phyloP scores from a whole-genome alignment of 2,113 vertebrate genomes.

The Suncus etruscus region DNA sequence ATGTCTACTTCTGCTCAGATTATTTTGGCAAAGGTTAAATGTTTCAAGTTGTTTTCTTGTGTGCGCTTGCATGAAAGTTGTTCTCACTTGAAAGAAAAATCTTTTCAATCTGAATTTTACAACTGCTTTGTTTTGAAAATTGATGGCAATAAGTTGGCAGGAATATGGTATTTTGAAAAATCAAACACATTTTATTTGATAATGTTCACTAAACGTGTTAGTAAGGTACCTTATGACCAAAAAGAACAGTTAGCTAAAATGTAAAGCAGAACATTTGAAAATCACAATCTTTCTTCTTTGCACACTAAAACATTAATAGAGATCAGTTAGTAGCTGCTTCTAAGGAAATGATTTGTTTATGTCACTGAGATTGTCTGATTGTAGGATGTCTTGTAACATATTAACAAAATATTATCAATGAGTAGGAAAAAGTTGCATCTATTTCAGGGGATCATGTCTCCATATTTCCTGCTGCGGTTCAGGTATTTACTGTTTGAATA shows the following conservation, averaged over 20 bases:
- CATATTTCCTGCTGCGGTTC: background rate
- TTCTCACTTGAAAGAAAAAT: slow-evolving; percentile 11
- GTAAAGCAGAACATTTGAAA: background rate
- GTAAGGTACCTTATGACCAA: slow-evolving; percentile 37
- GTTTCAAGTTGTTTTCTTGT: slow-evolving; percentile 35
- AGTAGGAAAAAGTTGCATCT: background rate
- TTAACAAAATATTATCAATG: background rate
- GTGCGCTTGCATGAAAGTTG: slow-evolving; percentile 21
- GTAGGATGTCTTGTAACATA: background rate
- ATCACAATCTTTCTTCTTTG: background rate
- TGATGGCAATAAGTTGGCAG: background rate
- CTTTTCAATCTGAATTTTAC: slow-evolving; percentile 41
- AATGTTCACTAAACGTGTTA: slow-evolving; percentile 34
- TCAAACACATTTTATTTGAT: slow-evolving; percentile 65
- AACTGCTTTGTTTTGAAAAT: slow-evolving; percentile 52
- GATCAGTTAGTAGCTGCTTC: background rate
- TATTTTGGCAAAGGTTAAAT: background rate
- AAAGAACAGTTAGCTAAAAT: background rate
- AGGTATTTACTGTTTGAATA: background rate
- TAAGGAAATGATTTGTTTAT: background rate
- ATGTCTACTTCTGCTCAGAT: slow-evolving; percentile 1
- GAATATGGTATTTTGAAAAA: background rate
- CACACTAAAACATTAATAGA: background rate
- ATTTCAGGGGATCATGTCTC: background rate
- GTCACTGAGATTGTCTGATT: background rate